Percentiles rank a stretch among this genome's conserved stretches.
These are phyloP conservation scores for Pogona vitticeps DNA, from an alignment of 2,113 vertebrate species.

Conservation along the genomic window DNA sequence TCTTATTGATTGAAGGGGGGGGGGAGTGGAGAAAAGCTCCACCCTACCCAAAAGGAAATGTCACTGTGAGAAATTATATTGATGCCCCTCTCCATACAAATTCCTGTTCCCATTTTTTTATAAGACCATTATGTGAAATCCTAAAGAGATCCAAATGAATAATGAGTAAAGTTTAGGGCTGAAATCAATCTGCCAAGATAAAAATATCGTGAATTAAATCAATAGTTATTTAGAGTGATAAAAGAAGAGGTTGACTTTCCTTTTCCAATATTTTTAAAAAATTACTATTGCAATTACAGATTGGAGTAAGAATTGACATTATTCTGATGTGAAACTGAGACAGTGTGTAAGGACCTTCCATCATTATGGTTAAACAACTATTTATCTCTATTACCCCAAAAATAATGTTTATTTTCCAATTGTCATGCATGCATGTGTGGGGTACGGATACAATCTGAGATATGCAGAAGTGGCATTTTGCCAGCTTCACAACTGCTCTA, in stretches of 20 bases:
- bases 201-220: background rate
- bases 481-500: background rate
- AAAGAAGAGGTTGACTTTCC: background rate
- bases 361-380: background rate
- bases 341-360: too few species aligned
- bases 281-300: background rate
- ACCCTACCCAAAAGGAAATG: background rate
- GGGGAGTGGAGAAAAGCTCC: background rate
- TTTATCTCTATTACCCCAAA: background rate
- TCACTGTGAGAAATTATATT: background rate
- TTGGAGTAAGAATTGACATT: background rate
- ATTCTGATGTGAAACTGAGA: background rate
- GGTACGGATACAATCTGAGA: too few species aligned
- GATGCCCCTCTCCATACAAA: too few species aligned
- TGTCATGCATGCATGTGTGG: too few species aligned
- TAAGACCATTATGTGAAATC: background rate
- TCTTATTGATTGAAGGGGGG: background rate
- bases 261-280: background rate
- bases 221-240: background rate
- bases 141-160: background rate
- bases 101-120: background rate
- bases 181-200: slow-evolving; percentile 1
- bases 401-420: too few species aligned
- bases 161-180: background rate
- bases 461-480: background rate